Evolutionary conservation across 2,888 invertebrate genomes (phyloP), one percentile per base, ranked within the genome.

Genomic region (Acleris emargana): DNA sequence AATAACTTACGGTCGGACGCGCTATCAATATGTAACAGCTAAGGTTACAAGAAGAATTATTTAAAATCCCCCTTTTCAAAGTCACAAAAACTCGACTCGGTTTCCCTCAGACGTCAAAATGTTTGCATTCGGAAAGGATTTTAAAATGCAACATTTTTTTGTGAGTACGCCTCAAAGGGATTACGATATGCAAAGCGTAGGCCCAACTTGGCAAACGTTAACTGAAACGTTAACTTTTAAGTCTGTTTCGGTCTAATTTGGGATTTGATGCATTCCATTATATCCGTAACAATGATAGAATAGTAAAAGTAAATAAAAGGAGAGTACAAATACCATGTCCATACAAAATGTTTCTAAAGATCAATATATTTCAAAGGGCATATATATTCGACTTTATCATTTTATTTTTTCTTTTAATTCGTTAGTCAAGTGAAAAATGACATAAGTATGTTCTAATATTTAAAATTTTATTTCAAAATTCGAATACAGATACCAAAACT

Each of bases 111-210:
- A 90, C 85, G 89, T 89, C 88, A 89, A 90, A 45, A 91, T 87
- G 89, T 89, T 89, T 86, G 84, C 87, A 86, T 88, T 87, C 79
- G 83, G 80, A 81, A 86, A 81, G 87, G 86, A 90, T 91, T 89
- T 92, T 91, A 91, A 92, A 91, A 91, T 92, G 88, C 89, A 92
- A 86, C 86, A 76, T 82, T 79, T 91, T 91, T 91, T 91, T 92
- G 85, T 84, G 77, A 63, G 70, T 78, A 73, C 76, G 80, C 82
- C 80, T 74, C 73, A 78, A 81, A 74, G 73, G 84, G 85, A 88
- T 88, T 86, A 84, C 78, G 76, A 81, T 88, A 91, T 91, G 91
- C 89, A 89, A 91, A 91, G 77, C 79, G 75, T 73, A 69, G 76
- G 70, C 71, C 73, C 71, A 73, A 67, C 70, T 72, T 73, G 71